A percentile compares a stretch with the other conserved stretches of the same genome.
phyloP scores from a whole-genome alignment of 2,888 invertebrate genomes.

The Dolichopus griseipennis region DNA sequence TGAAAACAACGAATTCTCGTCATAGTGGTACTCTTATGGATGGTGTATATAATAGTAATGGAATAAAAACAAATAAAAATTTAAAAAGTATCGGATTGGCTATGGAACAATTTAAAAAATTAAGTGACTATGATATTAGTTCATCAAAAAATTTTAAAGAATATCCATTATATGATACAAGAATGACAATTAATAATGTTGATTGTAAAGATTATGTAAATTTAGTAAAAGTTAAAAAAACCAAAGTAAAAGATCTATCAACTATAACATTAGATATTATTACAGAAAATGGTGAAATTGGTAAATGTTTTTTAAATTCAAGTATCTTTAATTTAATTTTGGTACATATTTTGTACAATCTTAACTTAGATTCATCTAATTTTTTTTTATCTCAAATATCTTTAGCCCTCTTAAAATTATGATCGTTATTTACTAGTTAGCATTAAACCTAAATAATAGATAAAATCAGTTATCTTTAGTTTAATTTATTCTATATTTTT shows the following conservation, averaged over 20 bases:
- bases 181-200: conserved; percentile 29
- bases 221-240: conserved; percentile 37
- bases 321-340: no score
- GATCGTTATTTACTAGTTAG: no score
- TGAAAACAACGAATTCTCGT: background rate
- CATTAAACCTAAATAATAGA: no score
- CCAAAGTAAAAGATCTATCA: conserved; percentile 36
- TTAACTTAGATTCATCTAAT: no score
- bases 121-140: conserved; percentile 26
- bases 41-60: no score
- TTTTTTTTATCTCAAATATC: no score
- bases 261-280: conserved; percentile 40
- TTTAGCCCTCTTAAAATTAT: no score
- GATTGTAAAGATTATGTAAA: conserved; percentile 36
- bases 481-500: conserved; percentile 4
- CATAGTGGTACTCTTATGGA: no score
- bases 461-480: no score
- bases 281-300: conserved; percentile 34
- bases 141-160: conserved; percentile 21
- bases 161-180: conserved; percentile 23
- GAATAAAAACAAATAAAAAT: background rate
- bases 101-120: conserved; percentile 21
- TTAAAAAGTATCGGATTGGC: conserved; percentile 16
- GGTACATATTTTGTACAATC: no score
- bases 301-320: conserved; percentile 21